Percentiles rank a stretch among this genome's conserved stretches.
Conservation (phyloP, 2,113 vertebrate species). For the Arizona elegans region DNA sequence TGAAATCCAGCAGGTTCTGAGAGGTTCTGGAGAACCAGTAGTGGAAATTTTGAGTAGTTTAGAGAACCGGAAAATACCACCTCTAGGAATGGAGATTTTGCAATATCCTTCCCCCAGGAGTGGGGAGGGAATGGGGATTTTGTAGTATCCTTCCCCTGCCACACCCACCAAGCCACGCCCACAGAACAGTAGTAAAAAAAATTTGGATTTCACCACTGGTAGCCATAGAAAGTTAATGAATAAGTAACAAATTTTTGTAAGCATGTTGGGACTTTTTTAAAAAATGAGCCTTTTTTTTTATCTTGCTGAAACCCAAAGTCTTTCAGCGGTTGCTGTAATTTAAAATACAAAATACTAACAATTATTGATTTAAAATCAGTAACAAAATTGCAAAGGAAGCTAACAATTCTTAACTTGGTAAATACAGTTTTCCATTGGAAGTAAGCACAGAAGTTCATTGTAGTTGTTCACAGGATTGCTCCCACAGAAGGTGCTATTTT, state of each 20-base stretch:
- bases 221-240: not conserved
- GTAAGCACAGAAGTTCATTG: not conserved
- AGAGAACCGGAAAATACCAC: too few relatives aligned
- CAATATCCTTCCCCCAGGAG: too few relatives aligned
- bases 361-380: not conserved
- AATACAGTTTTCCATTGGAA: slow-evolving; percentile 16
- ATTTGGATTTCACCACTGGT: not conserved
- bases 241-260: not conserved
- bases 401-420: slow-evolving; percentile 56
- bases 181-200: too few relatives aligned
- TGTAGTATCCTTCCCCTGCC: too few relatives aligned
- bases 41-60: too few relatives aligned
- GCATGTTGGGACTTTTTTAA: not conserved
- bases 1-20: too few relatives aligned
- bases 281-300: not conserved
- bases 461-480: slow-evolving; percentile 23
- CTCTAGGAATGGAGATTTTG: too few relatives aligned
- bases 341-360: not conserved
- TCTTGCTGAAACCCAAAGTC: not conserved
- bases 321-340: not conserved
- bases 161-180: too few relatives aligned
- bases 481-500: slow-evolving; percentile 35
- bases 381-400: slow-evolving; percentile 43
- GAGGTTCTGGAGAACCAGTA: too few relatives aligned
- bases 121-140: too few relatives aligned